These are phyloP conservation scores for Orthonyx spaldingii DNA, from an alignment of 2,113 vertebrate species.

Conservation along the genomic window DNA sequence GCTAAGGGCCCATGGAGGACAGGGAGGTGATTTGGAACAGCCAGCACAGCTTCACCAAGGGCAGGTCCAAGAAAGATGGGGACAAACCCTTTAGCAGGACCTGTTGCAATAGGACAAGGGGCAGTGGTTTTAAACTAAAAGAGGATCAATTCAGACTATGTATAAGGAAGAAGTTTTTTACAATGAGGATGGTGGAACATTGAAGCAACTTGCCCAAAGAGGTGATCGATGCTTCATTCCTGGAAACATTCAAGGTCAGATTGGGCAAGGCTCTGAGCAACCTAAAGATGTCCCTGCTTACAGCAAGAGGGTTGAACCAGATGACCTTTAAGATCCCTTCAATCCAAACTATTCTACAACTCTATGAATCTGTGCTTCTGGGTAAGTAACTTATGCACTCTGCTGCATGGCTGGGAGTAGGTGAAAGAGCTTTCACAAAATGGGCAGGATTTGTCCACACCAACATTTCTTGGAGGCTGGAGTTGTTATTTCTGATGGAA, in stretches of 20 bases:
- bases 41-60: not conserved
- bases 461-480: not conserved
- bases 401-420: not conserved
- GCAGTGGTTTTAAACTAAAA: not conserved
- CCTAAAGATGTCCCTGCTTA: not conserved
- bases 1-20: not conserved
- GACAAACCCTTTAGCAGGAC: not conserved
- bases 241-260: not conserved
- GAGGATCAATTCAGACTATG: not conserved
- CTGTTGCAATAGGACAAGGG: not conserved
- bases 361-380: not conserved
- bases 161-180: not conserved
- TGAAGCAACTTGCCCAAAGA: not conserved
- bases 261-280: not conserved
- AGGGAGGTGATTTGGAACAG: not conserved
- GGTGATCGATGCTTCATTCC: not conserved
- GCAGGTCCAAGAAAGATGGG: not conserved
- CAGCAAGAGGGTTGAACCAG: not conserved
- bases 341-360: not conserved
- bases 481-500: not conserved
- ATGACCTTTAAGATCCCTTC: not conserved
- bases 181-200: not conserved
- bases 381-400: not conserved
- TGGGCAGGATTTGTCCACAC: not conserved
- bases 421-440: not conserved